Base-by-base conservation (phyloP, 2,113 vertebrate genomes). In the Rhinogobius similis region DNA sequence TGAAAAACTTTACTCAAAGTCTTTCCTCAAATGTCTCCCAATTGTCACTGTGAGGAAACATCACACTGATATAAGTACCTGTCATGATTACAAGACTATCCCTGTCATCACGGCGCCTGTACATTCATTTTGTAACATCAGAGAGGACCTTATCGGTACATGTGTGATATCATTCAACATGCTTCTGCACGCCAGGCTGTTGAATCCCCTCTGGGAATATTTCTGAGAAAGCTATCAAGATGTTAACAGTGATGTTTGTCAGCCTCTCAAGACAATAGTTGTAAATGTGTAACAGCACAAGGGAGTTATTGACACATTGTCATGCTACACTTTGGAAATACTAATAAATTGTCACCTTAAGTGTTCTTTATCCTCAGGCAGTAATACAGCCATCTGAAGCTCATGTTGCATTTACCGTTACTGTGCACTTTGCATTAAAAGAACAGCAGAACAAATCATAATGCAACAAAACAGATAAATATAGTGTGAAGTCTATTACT, bases 101-200 rank as follows among this genome's bases (percentile, higher is more conserved):
- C 77, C 55, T 38, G 65, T 50, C 10, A 50, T n/a, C 20, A n/a
- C 46, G 55, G 63, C 76, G 29, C 43, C 77, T 82, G 63, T 70
- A 65, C 55, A 68, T 85, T 86, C 82, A 72, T 50, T 63, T 10
- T 76, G 66, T 18, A 13, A 62, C 64, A 67, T 76, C 61, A 63
- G 59, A 75, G 62, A 73, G 62, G 55, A 74, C 78, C 72, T 84
- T 89, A 79, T 78, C 66, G 64, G 74, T 11, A 2, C 10, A 48
- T 50, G 62, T 53, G 52, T 24, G 52, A 65, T 77, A 68, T 83
- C 77, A 83, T 65, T 59, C 39, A 68, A 65, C 65, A 75, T 81
- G 75, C 43, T 77, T 62, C 48, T 24, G 70, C 62, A 61, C 3
- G 43, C 39, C 70, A 76, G 76, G 83, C 70, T 71, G 75, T 82